Conservation (phyloP, 23 tunicate species). For the Aplidium turbinatum region DNA sequence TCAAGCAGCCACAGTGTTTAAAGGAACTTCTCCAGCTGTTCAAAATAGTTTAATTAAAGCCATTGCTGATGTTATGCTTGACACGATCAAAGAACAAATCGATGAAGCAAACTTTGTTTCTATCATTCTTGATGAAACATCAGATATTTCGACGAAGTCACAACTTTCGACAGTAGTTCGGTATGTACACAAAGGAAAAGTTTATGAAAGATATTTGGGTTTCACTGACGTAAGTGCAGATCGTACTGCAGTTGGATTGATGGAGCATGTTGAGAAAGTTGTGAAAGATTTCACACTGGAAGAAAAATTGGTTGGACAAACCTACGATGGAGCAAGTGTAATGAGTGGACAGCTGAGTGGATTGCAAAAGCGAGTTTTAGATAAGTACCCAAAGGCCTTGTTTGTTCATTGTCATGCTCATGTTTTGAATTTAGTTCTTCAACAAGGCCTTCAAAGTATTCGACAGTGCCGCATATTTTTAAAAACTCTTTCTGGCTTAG, state of each 20-base stretch:
- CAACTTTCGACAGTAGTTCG: constrained; percentile 8
- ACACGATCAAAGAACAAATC: too few relatives aligned
- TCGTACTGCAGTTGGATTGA: constrained; percentile 7
- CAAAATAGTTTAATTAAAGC: not conserved
- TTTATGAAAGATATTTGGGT: not conserved
- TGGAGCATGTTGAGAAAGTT: constrained; percentile 1
- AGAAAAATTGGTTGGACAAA: constrained; percentile 11
- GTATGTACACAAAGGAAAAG: constrained; percentile 7
- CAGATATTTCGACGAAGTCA: not conserved
- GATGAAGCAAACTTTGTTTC: not conserved
- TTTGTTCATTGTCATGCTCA: constrained; percentile 14
- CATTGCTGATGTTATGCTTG: not conserved
- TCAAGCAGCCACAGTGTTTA: not conserved
- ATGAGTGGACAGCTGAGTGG: constrained; percentile 7
- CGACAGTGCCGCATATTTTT: constrained; percentile 1
- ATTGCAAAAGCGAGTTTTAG: not conserved
- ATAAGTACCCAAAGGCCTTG: not conserved
- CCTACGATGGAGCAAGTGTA: constrained; percentile 16
- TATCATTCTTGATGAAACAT: constrained; percentile 2
- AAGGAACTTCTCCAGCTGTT: constrained; percentile 15
- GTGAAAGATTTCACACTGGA: not conserved
- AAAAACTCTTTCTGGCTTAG: not conserved
- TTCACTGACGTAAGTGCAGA: constrained; percentile 8
- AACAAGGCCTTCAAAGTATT: constrained; percentile 5
- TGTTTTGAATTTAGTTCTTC: not conserved